Conservation (phyloP, 2,888 invertebrate genomes). For the Beris chalybata region DNA sequence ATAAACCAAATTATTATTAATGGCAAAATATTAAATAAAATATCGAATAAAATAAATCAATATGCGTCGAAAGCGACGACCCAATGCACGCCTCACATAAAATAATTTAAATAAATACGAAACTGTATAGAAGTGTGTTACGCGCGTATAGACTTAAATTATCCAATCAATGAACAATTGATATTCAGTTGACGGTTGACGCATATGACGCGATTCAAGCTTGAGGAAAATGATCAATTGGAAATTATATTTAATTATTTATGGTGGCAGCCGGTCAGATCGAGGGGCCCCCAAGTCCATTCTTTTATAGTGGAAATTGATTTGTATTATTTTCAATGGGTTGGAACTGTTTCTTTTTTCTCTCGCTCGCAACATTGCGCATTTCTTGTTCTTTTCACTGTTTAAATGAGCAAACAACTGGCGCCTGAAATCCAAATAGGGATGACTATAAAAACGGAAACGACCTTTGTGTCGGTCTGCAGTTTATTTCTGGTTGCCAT, state of each 20-base stretch:
- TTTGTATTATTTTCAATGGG: not conserved
- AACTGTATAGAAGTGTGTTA: no score
- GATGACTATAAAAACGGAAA: constrained; percentile 8
- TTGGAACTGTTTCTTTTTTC: not conserved
- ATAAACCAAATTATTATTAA: constrained; percentile 10
- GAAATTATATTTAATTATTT: constrained; percentile 11
- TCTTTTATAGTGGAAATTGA: constrained; percentile 8
- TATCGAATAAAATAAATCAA: no score
- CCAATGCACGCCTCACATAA: no score
- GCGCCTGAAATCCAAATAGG: constrained; percentile 16
- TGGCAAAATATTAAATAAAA: no score
- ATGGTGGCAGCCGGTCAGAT: constrained; percentile 17
- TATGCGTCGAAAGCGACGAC: no score
- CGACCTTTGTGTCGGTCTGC: constrained; percentile 10
- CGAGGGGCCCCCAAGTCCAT: not conserved
- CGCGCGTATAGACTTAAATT: no score
- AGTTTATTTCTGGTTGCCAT: not conserved
- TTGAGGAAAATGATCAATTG: constrained; percentile 29
- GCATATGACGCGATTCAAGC: constrained; percentile 21
- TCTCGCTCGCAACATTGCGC: not conserved
- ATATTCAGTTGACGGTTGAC: constrained; percentile 24
- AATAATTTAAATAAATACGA: no score
- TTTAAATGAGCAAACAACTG: constrained; percentile 12
- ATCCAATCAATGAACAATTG: constrained; percentile 22
- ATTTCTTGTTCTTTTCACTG: not conserved